Percentiles rank a stretch among this genome's conserved stretches.
Evolutionary conservation across 2,888 invertebrate genomes (phyloP).

Genomic region (Digitonthophagus gazella): DNA sequence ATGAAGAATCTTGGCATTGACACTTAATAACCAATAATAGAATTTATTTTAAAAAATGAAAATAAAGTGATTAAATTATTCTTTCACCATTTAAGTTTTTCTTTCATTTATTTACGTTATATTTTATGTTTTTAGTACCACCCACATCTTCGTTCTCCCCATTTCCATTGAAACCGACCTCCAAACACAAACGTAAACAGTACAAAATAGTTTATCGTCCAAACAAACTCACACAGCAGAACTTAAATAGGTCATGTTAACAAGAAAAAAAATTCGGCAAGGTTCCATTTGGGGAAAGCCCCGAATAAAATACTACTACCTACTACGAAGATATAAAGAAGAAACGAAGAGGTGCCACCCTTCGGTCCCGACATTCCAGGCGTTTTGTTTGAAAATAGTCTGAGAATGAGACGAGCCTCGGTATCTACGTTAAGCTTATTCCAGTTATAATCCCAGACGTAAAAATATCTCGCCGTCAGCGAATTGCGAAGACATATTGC

Average conservation of each 20-base stretch:
- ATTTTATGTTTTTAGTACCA: too few species aligned
- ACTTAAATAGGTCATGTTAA: slow-evolving; percentile 5
- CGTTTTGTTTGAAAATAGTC: slow-evolving; percentile 23
- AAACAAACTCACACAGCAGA: background rate
- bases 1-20: background rate
- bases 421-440: slow-evolving; percentile 19
- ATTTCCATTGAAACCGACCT: slow-evolving; percentile 12
- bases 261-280: background rate
- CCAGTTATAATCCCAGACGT: slow-evolving; percentile 24
- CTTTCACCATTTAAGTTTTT: too few species aligned
- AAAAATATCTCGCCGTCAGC: slow-evolving; percentile 27
- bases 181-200: slow-evolving; percentile 12
- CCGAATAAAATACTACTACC: background rate
- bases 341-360: slow-evolving; percentile 8
- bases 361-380: background rate
- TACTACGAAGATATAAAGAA: background rate
- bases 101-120: too few species aligned
- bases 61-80: too few species aligned
- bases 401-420: slow-evolving; percentile 20
- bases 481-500: slow-evolving; percentile 25
- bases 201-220: background rate
- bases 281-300: slow-evolving; percentile 1
- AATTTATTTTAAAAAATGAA: too few species aligned
- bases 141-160: background rate
- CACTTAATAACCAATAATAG: too few species aligned